phyloP scores from a whole-genome alignment of 2,888 invertebrate species.

The Acronicta alni region DNA sequence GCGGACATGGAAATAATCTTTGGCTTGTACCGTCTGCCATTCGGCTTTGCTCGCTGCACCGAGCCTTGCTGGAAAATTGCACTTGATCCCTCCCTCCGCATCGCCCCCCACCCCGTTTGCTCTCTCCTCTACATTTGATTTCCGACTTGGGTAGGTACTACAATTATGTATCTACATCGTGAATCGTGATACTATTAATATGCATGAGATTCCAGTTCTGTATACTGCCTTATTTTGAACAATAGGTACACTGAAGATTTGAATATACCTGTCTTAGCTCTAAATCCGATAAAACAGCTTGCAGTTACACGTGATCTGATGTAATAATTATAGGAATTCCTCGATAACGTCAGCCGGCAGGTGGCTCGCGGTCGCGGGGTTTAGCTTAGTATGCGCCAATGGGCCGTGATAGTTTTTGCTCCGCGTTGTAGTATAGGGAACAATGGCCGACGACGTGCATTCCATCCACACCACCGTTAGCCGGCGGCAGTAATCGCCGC shows the following conservation, averaged over 20 bases:
- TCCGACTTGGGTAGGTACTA: slow-evolving; percentile 70
- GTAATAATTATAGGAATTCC: slow-evolving; percentile 48
- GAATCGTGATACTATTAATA: slow-evolving; percentile 56
- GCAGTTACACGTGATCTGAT: slow-evolving; percentile 27
- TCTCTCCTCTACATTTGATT: slow-evolving; percentile 70
- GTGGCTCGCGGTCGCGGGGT: slow-evolving; percentile 65
- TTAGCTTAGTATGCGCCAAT: slow-evolving; percentile 77
- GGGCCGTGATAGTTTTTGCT: slow-evolving; percentile 79
- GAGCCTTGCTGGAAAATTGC: slow-evolving; percentile 78
- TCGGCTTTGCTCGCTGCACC: slow-evolving; percentile 57
- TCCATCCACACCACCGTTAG: slow-evolving; percentile 83
- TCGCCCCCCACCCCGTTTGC: slow-evolving; percentile 57
- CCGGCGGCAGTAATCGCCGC: slow-evolving; percentile 75
- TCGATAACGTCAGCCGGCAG: slow-evolving; percentile 61
- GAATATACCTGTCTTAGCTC: slow-evolving; percentile 31
- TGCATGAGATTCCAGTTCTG: slow-evolving; percentile 51
- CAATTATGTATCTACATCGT: slow-evolving; percentile 59
- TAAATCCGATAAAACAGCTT: slow-evolving; percentile 17
- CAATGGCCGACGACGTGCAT: slow-evolving; percentile 82
- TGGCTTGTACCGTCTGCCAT: slow-evolving; percentile 52
- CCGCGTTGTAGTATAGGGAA: slow-evolving; percentile 68
- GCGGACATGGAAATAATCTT: slow-evolving; percentile 61
- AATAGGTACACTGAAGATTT: slow-evolving; percentile 42
- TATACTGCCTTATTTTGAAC: slow-evolving; percentile 23
- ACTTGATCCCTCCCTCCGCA: slow-evolving; percentile 71